Evolutionary conservation across 2,113 vertebrate species (phyloP).

Genomic region (Ctenodactylus gundi): DNA sequence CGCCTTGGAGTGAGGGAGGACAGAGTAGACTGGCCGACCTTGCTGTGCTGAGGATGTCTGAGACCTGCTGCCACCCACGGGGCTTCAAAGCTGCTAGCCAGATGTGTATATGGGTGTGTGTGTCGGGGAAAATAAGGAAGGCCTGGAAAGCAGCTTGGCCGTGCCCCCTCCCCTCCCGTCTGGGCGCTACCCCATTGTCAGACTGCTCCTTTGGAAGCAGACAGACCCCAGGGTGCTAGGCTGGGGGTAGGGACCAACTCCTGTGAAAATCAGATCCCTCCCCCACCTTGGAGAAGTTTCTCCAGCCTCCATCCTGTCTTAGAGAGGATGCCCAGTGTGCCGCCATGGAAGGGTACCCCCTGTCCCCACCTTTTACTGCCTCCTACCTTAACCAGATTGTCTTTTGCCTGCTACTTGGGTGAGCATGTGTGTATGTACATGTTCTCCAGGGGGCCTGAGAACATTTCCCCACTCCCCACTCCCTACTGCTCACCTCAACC

Average conservation of each 20-base stretch:
- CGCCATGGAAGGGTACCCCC: neutral
- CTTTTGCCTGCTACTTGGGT: neutral
- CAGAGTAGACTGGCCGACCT: constrained; percentile 11
- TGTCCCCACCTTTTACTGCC: neutral
- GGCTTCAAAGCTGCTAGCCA: constrained; percentile 76
- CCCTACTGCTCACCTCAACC: neutral
- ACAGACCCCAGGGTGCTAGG: neutral
- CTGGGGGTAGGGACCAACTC: neutral
- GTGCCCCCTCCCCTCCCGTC: neutral
- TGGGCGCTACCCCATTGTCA: constrained; percentile 60
- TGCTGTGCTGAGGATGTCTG: constrained; percentile 45
- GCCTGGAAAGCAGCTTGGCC: constrained; percentile 29
- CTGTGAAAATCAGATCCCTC: neutral
- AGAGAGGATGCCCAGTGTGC: neutral
- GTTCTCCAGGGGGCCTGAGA: neutral
- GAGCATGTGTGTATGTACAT: neutral
- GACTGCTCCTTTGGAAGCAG: neutral
- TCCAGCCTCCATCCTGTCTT: neutral
- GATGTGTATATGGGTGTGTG: constrained; percentile 66
- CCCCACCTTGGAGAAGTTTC: neutral
- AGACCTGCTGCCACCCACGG: constrained; percentile 72
- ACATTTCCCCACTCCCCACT: neutral
- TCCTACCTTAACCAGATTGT: neutral
- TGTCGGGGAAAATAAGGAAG: neutral
- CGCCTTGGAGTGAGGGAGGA: constrained; percentile 23